Evolutionary conservation across 2,113 vertebrate species (phyloP), one percentile per base, ranked within the genome.

Genomic region (Ramphastos sulfuratus): DNA sequence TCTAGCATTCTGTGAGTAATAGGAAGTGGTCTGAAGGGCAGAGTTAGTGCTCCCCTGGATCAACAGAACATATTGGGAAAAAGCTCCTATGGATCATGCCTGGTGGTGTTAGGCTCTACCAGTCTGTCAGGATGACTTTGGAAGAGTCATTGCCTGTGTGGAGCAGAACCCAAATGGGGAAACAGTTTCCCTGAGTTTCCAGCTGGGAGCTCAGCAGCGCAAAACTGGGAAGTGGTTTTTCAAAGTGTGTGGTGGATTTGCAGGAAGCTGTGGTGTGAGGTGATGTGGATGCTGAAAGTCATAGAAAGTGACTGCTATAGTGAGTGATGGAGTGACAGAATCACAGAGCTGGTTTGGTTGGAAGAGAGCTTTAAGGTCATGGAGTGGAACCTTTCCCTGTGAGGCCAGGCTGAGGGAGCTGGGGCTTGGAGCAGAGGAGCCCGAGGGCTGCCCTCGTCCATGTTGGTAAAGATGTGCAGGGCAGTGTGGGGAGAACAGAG

Each of bases 81-180:
- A 64, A 63, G 27, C 25, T 23, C 13, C 25, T 3, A 1, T 2
- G 42, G 12, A 33, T 7, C 1, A 56, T 21, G 50, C 28, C 4
- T 11, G 1, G 23, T 3, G 0, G 31, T 1, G 1, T 59, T 19
- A 5, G 59, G 37, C n/a, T 46, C 37, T 12, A 3, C 23, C 37
- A 6, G 23, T 12, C 27, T 33, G 18, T 10, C 0, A 7, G n/a
- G 37, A 6, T 17, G 30, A 12, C 24, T 73, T n/a, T 17, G 69
- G 55, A 25, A 67, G 48, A 35, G 27, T 3, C 28, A 2, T 15
- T 0, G 15, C 23, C 15, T 0, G 1, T 11, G 52, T 0, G 3
- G 60, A 72, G 44, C 31, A 37, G 67, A 12, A 46, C 7, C 46
- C 60, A 10, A 7, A 15, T 5, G 30, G 15, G 15, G 16, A 46